Percentiles rank a stretch among this genome's conserved stretches.
Conservation (phyloP, 2,113 vertebrate species). For the Eptesicus fuscus region DNA sequence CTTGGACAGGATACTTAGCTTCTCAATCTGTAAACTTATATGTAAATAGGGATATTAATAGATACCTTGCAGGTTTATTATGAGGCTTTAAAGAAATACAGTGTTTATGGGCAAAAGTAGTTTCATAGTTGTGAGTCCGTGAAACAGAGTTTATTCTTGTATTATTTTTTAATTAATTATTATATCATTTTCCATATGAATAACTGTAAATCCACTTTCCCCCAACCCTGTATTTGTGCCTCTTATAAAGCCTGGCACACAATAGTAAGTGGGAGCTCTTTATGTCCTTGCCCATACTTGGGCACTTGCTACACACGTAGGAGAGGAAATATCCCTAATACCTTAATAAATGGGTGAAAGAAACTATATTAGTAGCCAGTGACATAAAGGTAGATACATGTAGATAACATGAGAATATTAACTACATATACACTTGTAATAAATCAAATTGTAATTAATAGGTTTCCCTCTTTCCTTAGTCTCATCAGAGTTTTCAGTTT, state of each 20-base stretch:
- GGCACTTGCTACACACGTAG: not conserved
- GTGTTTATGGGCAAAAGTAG: not conserved
- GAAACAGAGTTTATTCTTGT: not conserved
- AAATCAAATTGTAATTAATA: not conserved
- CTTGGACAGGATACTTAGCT: not conserved
- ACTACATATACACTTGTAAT: not conserved
- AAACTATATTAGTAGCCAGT: conserved; percentile 23
- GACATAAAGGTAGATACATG: not conserved
- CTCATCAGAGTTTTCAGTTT: not conserved
- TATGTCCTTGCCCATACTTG: not conserved
- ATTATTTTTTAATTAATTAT: not conserved
- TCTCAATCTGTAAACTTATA: not conserved
- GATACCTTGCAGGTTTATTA: not conserved
- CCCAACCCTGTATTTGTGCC: not conserved
- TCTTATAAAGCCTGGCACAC: not conserved
- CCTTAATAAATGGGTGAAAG: conserved; percentile 21
- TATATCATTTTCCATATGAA: not conserved
- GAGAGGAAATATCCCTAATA: not conserved
- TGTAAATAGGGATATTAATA: not conserved
- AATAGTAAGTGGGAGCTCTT: conserved; percentile 3
- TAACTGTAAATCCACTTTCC: not conserved
- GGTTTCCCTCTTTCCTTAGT: not conserved
- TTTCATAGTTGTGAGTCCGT: not conserved
- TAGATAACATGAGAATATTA: not conserved
- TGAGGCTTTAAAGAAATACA: conserved; percentile 35